phyloP scores from a whole-genome alignment of 2,888 invertebrate genomes.

The Athalia circularis region DNA sequence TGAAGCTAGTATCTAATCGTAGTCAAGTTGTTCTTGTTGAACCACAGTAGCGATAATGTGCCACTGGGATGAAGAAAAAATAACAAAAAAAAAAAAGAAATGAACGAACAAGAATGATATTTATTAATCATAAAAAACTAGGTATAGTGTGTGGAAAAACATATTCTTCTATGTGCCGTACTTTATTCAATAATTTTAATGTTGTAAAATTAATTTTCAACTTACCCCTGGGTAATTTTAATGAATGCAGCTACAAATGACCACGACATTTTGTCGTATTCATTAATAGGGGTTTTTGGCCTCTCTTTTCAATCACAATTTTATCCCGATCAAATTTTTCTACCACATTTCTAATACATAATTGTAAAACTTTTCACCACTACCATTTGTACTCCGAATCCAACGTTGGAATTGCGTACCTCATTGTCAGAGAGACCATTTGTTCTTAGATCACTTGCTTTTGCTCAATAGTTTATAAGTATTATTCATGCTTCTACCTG shows the following conservation, averaged over 20 bases:
- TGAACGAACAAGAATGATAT: background rate
- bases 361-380: too few species aligned
- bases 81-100: background rate
- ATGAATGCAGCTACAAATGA: too few species aligned
- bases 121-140: slow-evolving; percentile 39
- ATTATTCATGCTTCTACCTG: background rate
- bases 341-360: too few species aligned
- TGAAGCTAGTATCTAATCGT: background rate
- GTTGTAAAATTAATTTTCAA: too few species aligned
- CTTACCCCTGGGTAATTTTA: too few species aligned
- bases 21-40: background rate
- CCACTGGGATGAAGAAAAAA: background rate
- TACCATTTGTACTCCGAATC: too few species aligned
- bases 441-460: slow-evolving; percentile 2
- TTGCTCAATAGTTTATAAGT: slow-evolving; percentile 2
- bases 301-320: too few species aligned
- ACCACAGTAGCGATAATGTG: slow-evolving; percentile 1
- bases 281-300: too few species aligned
- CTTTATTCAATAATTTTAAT: slow-evolving; percentile 55
- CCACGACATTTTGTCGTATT: too few species aligned
- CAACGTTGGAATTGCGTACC: background rate
- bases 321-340: too few species aligned
- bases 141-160: slow-evolving; percentile 31
- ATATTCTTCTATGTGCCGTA: slow-evolving; percentile 72
- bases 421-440: background rate